Percentiles rank a stretch among this genome's conserved stretches.
Conservation (phyloP, 2,797 vertebrate genomes). For the Orientallactaga sibirica region DNA sequence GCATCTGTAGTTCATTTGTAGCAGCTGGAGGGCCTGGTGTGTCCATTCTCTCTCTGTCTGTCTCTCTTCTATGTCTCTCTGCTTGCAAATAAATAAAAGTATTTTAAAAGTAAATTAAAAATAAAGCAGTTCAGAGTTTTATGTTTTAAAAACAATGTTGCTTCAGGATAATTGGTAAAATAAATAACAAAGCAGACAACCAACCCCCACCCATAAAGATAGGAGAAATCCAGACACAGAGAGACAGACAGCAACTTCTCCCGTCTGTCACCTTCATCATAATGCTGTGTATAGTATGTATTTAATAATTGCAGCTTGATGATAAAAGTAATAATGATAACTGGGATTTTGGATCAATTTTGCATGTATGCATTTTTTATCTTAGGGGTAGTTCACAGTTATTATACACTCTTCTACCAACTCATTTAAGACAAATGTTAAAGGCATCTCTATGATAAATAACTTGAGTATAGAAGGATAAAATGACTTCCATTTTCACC, state of each 20-base stretch:
- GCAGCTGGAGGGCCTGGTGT: too few species aligned
- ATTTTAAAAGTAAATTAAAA: too few species aligned
- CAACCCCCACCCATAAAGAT: background rate
- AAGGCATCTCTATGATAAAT: background rate
- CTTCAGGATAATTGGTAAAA: background rate
- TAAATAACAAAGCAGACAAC: background rate
- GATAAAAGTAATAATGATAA: background rate
- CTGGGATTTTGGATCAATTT: constrained; percentile 25
- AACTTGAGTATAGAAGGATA: constrained; percentile 61
- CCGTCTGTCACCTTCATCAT: background rate
- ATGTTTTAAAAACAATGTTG: background rate
- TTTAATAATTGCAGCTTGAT: background rate
- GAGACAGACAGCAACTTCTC: background rate
- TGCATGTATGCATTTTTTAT: constrained; percentile 53
- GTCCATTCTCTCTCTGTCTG: too few species aligned
- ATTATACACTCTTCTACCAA: constrained; percentile 7
- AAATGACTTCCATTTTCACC: constrained; percentile 40
- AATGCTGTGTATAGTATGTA: background rate
- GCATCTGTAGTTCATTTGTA: too few species aligned
- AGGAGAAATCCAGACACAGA: background rate
- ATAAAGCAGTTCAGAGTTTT: too few species aligned
- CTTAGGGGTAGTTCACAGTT: constrained; percentile 38
- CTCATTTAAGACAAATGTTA: constrained; percentile 44
- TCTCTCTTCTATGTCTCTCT: too few species aligned
- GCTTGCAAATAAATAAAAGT: too few species aligned